Conservation (phyloP, 2,797 vertebrate genomes). For the Pangasius krempfi region DNA sequence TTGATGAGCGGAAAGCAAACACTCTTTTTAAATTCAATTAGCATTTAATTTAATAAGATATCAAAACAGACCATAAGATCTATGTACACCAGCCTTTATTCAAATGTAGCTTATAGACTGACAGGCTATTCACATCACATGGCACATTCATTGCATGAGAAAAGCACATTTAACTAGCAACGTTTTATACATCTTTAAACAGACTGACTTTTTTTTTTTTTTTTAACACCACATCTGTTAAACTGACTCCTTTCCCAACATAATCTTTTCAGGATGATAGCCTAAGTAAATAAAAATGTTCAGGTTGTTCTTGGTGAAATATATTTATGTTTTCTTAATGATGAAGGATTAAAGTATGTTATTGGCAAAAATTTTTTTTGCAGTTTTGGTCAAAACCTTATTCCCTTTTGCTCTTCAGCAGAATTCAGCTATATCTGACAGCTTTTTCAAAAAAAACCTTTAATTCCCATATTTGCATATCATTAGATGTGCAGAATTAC, state of each 20-base stretch:
- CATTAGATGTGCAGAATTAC: neutral
- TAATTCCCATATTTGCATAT: neutral
- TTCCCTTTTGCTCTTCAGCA: neutral
- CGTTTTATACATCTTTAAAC: neutral
- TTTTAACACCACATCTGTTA: neutral
- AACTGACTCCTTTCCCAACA: neutral
- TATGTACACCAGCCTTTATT: neutral
- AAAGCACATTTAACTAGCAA: neutral
- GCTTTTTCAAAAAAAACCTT: neutral
- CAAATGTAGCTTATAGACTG: neutral
- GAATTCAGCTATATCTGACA: neutral
- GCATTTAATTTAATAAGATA: no score
- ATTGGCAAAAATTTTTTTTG: neutral
- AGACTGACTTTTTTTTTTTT: neutral
- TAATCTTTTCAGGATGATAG: neutral
- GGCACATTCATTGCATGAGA: neutral
- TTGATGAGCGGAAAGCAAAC: neutral
- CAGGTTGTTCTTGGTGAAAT: neutral
- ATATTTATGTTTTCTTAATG: neutral
- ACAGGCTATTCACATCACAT: neutral
- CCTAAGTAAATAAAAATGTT: neutral
- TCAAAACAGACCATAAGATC: neutral
- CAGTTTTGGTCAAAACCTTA: neutral
- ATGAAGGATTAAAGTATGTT: neutral
- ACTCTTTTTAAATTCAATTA: no score